Percentiles rank a stretch among this genome's conserved stretches.
phyloP scores from a whole-genome alignment of 2,888 invertebrate genomes.

The Physocephala rufipes region DNA sequence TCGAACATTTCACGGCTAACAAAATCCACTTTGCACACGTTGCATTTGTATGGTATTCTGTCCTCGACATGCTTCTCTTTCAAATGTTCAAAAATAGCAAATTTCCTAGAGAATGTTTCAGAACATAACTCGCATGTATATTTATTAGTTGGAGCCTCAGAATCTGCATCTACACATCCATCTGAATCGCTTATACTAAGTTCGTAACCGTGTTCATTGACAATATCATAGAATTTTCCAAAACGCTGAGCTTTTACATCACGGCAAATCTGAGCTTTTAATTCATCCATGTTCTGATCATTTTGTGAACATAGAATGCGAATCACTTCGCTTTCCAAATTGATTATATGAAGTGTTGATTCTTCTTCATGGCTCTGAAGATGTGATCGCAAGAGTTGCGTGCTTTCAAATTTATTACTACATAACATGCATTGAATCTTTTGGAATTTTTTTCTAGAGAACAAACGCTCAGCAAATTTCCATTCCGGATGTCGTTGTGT shows the following conservation, averaged over 20 bases:
- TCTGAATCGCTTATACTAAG: conserved; percentile 63
- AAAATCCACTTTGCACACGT: conserved; percentile 68
- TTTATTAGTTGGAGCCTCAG: conserved; percentile 3
- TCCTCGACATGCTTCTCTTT: conserved; percentile 60
- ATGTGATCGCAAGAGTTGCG: conserved; percentile 54
- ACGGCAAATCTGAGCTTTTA: conserved; percentile 48
- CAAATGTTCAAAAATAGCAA: conserved; percentile 55
- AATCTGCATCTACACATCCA: conserved; percentile 48
- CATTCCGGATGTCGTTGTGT: conserved; percentile 49
- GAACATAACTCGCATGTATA: conserved; percentile 57
- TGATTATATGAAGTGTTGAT: conserved; percentile 44
- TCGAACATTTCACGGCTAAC: conserved; percentile 67
- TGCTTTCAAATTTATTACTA: conserved; percentile 48
- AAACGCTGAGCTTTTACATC: conserved; percentile 49
- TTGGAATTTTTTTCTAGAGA: conserved; percentile 50
- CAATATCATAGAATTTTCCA: conserved; percentile 55
- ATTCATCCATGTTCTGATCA: conserved; percentile 43
- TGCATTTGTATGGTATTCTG: conserved; percentile 67
- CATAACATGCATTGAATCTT: conserved; percentile 62
- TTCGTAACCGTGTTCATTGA: conserved; percentile 60
- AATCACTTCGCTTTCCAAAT: conserved; percentile 49
- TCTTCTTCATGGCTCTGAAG: conserved; percentile 48
- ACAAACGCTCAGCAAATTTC: conserved; percentile 57
- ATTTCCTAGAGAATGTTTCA: conserved; percentile 53
- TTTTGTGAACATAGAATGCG: conserved; percentile 44